Conservation (phyloP, 2,113 vertebrate species). For the Atractosteus spatula region DNA sequence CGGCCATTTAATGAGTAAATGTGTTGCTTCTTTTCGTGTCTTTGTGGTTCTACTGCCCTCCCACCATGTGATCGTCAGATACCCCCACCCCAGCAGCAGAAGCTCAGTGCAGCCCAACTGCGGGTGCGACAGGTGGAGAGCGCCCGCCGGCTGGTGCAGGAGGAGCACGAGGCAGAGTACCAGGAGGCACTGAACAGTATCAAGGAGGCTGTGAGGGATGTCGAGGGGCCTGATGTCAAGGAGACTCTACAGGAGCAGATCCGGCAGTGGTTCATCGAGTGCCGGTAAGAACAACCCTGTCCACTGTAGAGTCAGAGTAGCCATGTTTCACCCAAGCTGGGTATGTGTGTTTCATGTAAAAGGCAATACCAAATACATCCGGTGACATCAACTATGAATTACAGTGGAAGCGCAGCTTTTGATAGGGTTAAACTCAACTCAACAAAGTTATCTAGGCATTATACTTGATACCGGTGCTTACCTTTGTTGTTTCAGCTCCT, state of each 20-base stretch:
- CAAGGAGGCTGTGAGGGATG: conserved; percentile 53
- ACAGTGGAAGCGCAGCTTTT: no score
- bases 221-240: conserved; percentile 62
- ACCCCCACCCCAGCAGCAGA: conserved; percentile 48
- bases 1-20: no score
- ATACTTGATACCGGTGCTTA: no score
- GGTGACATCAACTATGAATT: no score
- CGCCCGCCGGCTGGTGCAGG: conserved; percentile 46
- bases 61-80: conserved; percentile 47
- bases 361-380: no score
- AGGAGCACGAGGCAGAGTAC: conserved; percentile 53
- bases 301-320: not conserved
- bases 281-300: conserved; percentile 57
- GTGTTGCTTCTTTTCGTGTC: no score
- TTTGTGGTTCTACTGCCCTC: no score
- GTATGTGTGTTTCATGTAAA: no score
- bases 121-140: conserved; percentile 28
- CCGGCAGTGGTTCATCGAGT: conserved; percentile 78
- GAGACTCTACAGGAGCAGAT: conserved; percentile 74
- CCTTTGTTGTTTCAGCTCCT: no score
- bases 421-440: no score
- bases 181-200: conserved; percentile 52
- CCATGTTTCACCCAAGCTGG: no score
- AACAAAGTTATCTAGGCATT: no score
- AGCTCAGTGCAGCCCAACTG: conserved; percentile 21